Evolutionary conservation across 2,888 invertebrate genomes (phyloP), one percentile per base, ranked within the genome.

Genomic region (Cheilosia vulpina): DNA sequence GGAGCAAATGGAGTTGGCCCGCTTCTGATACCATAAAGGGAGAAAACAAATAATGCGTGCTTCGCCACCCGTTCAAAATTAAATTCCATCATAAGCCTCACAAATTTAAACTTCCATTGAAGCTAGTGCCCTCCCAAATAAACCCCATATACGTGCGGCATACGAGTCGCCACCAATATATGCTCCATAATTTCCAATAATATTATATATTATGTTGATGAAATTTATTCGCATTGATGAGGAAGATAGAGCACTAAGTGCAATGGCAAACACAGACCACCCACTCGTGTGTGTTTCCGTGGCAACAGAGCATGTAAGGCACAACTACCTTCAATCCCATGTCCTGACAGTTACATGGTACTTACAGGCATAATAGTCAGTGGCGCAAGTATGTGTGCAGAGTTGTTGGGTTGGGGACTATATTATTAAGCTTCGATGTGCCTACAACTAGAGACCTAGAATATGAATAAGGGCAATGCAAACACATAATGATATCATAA

Each of bases 391-490:
- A 15, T 31, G 11, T 58, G 34, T 38, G 15, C 31, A 38, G 57
- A 58, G 13, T n/a, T 65, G 50, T 50, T 65, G 34, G 50, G 38
- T 15, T 13, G 50, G 17, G n/a, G 17, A 65, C 50, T 38, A 17
- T 50, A 34, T 50, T 52, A 50, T 50, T 19, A 65, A 34, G 65
- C 21, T 31, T 50, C 50, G 31, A 65, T 65, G 65, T 17, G 50
- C 47, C 65, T 65, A 38, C 31, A 31, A 65, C 47, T 31, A 47
- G 31, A 50, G 65, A 65, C 15, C 50, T 65, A 50, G 17, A 34
- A 65, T 65, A 50, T 65, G 65, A 50, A 65, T 50, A 65, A 65
- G 65, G 52, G 65, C 50, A 52, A 52, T 19, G 50, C 65, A 65
- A 65, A 65, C 52, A 65, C 31, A 65, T 50, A 38, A 50, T 65